Conservation (phyloP, 1,140 invertebrate genomes). For the Zaprionus nigranus region DNA sequence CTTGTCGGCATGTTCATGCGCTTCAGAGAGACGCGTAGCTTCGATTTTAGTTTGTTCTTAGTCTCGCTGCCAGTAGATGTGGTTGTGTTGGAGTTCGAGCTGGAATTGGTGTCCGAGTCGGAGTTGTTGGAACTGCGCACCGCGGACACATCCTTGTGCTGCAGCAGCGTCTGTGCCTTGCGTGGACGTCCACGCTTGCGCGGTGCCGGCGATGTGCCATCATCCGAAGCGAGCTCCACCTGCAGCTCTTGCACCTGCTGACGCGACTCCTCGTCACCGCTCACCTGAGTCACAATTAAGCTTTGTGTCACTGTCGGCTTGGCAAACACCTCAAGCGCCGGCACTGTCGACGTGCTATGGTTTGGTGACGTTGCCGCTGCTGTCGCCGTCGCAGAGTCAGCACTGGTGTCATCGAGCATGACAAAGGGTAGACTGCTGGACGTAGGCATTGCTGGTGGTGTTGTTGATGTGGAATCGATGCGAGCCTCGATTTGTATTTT, state of each 20-base stretch:
- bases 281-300: constrained; percentile 19
- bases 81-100: constrained; percentile 43
- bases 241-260: neutral
- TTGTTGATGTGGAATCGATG: constrained; percentile 59
- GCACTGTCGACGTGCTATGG: neutral
- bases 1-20: constrained; percentile 42
- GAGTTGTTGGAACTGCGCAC: constrained; percentile 18
- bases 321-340: constrained; percentile 45
- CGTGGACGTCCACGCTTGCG: constrained; percentile 47
- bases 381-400: neutral
- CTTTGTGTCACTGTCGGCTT: constrained; percentile 38
- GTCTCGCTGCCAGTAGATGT: constrained; percentile 17
- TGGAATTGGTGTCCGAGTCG: constrained; percentile 60
- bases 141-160: neutral
- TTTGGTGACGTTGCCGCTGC: constrained; percentile 22
- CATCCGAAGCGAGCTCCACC: neutral
- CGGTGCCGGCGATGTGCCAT: neutral
- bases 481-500: constrained; percentile 73
- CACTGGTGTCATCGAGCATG: neutral
- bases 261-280: constrained; percentile 15
- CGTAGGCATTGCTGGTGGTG: neutral
- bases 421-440: constrained; percentile 25
- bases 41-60: constrained; percentile 37
- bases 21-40: constrained; percentile 60
- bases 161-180: constrained; percentile 10